Conservation (phyloP, 2,888 invertebrate genomes). For the Folsomia candida region DNA sequence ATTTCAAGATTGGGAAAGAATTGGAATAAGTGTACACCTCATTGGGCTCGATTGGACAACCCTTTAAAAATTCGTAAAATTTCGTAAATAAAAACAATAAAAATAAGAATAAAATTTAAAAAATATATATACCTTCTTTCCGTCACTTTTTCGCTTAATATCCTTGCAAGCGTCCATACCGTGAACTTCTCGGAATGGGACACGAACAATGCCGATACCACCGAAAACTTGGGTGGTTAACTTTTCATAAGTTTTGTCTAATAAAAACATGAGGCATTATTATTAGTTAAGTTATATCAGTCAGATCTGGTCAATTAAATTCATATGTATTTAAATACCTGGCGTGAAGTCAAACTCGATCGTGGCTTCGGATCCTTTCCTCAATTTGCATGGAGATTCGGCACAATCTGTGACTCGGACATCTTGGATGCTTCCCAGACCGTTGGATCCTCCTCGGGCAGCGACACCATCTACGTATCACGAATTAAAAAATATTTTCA, state of each 20-base stretch:
- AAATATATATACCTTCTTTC: no score
- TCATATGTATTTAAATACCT: slow-evolving; percentile 62
- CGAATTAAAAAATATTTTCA: no score
- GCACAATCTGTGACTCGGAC: slow-evolving; percentile 65
- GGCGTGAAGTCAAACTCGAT: slow-evolving; percentile 67
- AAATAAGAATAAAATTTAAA: no score
- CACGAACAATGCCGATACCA: slow-evolving; percentile 48
- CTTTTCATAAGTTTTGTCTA: slow-evolving; percentile 45
- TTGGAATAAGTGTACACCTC: slow-evolving; percentile 49
- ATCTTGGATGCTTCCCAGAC: slow-evolving; percentile 56
- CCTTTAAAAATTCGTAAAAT: no score
- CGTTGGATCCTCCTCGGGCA: slow-evolving; percentile 48
- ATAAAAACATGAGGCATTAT: no score
- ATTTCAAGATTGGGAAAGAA: slow-evolving; percentile 49
- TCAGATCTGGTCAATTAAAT: no score
- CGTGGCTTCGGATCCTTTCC: slow-evolving; percentile 58
- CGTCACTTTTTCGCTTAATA: slow-evolving; percentile 39
- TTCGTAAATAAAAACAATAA: no score
- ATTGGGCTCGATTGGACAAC: slow-evolving; percentile 47
- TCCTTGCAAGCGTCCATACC: slow-evolving; percentile 49
- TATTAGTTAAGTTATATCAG: no score
- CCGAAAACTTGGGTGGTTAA: slow-evolving; percentile 49
- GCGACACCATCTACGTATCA: no score
- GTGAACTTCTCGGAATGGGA: slow-evolving; percentile 50
- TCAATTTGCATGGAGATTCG: slow-evolving; percentile 63